A percentile compares a stretch with the other conserved stretches of the same genome.
These are phyloP conservation scores for Dryobota labecula DNA, from an alignment of 2,888 invertebrate genomes.

Conservation along the genomic window DNA sequence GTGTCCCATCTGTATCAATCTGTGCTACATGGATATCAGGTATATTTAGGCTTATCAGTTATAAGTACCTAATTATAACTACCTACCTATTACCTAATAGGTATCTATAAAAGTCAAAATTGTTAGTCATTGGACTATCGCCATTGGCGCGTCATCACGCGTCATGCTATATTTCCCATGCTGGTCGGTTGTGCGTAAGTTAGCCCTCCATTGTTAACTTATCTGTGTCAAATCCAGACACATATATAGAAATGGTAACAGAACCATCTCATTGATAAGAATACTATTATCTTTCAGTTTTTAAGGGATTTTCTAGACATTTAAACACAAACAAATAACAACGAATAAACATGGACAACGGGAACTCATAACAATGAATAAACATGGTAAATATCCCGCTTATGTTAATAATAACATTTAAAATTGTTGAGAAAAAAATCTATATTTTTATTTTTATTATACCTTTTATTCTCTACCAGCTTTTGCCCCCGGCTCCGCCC, in stretches of 20 bases:
- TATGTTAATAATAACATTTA: too few relatives aligned
- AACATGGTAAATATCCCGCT: too few relatives aligned
- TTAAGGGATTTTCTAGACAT: background rate
- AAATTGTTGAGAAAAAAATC: too few relatives aligned
- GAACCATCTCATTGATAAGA: background rate
- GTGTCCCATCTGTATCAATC: too few relatives aligned
- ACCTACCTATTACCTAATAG: background rate
- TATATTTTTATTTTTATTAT: too few relatives aligned
- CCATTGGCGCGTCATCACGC: background rate
- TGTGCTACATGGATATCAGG: background rate
- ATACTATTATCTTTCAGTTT: background rate
- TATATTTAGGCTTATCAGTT: background rate
- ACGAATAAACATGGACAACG: too few relatives aligned
- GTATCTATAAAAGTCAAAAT: background rate
- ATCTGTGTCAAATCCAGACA: conserved; percentile 18
- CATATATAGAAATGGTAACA: background rate
- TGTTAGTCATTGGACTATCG: background rate
- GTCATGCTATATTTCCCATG: background rate
- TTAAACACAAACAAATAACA: too few relatives aligned
- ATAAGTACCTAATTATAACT: too few relatives aligned
- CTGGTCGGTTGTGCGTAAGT: background rate
- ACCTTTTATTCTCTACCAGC: too few relatives aligned
- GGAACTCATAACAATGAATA: too few relatives aligned
- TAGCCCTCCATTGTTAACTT: conserved; percentile 15
- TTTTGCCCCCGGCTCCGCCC: too few relatives aligned